A percentile compares a stretch with the other conserved stretches of the same genome.
These are phyloP conservation scores for Nycteola revayana DNA, from an alignment of 2,888 invertebrate genomes.

Conservation along the genomic window DNA sequence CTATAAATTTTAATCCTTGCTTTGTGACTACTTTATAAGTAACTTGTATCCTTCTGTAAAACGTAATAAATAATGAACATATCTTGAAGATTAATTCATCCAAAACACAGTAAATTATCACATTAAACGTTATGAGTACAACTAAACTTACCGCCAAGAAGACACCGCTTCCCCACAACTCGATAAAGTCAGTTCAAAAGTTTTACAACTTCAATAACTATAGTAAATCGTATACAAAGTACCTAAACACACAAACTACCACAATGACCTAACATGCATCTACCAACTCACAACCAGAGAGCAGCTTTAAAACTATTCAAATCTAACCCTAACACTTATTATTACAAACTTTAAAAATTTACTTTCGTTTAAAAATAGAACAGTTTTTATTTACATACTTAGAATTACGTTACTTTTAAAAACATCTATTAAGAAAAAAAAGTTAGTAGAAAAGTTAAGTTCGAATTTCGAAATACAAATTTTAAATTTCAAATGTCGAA, in stretches of 20 bases:
- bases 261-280: slow-evolving; percentile 36
- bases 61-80: no score
- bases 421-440: no score
- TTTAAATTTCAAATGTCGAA: slow-evolving; percentile 2
- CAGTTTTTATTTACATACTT: slow-evolving; percentile 13
- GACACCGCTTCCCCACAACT: slow-evolving; percentile 21
- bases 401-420: no score
- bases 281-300: slow-evolving; percentile 51
- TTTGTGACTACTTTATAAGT: no score
- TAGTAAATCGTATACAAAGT: slow-evolving; percentile 40
- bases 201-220: slow-evolving; percentile 28
- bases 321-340: slow-evolving; percentile 32
- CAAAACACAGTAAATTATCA: no score
- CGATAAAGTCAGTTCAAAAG: slow-evolving; percentile 30
- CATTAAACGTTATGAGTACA: no score
- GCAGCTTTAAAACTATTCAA: slow-evolving; percentile 40
- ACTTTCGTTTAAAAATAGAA: slow-evolving; percentile 23
- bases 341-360: slow-evolving; percentile 18
- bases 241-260: slow-evolving; percentile 35
- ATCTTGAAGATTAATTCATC: no score
- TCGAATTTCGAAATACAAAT: slow-evolving; percentile 19
- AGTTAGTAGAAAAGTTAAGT: slow-evolving; percentile 25
- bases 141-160: slow-evolving; percentile 32
- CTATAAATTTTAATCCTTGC: no score
- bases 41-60: no score